Percentiles rank a stretch among this genome's conserved stretches.
phyloP scores from a whole-genome alignment of 1,140 invertebrate species.

The Phymorhynchus buccinoides region DNA sequence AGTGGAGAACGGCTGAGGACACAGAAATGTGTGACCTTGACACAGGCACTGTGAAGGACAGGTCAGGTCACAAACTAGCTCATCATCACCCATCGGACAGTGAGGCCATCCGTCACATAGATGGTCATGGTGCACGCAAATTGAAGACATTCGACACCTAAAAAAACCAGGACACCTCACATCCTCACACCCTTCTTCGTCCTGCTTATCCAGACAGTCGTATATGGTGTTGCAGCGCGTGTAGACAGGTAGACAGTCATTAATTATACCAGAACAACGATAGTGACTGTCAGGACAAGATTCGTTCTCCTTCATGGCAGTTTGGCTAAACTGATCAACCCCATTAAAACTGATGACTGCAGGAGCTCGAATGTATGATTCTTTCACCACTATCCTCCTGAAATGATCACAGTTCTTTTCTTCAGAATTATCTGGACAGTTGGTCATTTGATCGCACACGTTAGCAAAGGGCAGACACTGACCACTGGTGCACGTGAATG shows the following conservation, averaged over 20 bases:
- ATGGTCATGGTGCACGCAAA: too few relatives aligned
- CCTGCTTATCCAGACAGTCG: slow-evolving; percentile 1
- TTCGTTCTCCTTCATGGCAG: neutral
- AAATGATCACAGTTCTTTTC: neutral
- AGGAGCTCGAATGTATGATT: neutral
- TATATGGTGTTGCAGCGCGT: slow-evolving; percentile 14
- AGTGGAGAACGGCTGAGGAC: too few relatives aligned
- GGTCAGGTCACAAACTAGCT: neutral
- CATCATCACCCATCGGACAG: too few relatives aligned
- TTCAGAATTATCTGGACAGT: slow-evolving; percentile 4
- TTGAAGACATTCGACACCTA: neutral
- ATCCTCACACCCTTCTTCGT: neutral
- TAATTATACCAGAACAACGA: neutral
- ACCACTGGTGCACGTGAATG: neutral
- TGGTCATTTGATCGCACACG: neutral
- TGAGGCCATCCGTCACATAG: too few relatives aligned
- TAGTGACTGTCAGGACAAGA: neutral
- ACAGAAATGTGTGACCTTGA: too few relatives aligned
- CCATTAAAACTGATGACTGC: neutral
- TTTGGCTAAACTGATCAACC: too few relatives aligned
- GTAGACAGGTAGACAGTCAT: slow-evolving; percentile 1
- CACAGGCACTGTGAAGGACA: too few relatives aligned
- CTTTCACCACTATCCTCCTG: neutral
- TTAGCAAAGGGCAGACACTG: neutral
- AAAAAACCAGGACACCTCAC: neutral